A percentile compares a stretch with the other conserved stretches of the same genome.
These are phyloP conservation scores for Aphaenogaster rudis DNA, from an alignment of 1,140 invertebrate genomes.

Conservation along the genomic window DNA sequence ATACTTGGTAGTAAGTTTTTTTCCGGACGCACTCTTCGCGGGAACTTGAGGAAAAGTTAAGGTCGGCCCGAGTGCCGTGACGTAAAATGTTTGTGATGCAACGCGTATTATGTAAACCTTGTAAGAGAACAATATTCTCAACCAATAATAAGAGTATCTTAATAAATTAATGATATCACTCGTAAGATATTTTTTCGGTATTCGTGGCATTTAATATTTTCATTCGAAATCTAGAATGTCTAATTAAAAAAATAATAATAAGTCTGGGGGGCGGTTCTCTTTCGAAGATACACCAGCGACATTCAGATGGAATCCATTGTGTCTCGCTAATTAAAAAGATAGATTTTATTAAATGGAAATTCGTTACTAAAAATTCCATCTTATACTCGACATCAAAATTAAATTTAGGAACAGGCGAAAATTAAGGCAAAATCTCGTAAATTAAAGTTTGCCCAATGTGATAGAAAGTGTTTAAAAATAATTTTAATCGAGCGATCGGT, in stretches of 20 bases:
- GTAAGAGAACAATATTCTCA: constrained; percentile 1
- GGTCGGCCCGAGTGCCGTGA: constrained; percentile 16
- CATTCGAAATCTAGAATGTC: neutral
- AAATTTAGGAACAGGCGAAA: neutral
- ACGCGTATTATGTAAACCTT: constrained; percentile 40
- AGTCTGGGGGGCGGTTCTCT: too few relatives aligned
- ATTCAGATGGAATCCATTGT: too few relatives aligned
- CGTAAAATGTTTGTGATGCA: constrained; percentile 42
- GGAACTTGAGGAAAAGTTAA: constrained; percentile 43
- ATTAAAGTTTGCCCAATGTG: constrained; percentile 15
- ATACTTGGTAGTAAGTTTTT: neutral
- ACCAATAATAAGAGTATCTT: constrained; percentile 1
- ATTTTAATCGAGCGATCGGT: constrained; percentile 40
- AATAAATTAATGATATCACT: neutral
- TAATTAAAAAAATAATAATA: neutral
- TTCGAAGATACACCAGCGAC: too few relatives aligned
- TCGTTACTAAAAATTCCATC: neutral
- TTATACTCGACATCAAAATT: neutral
- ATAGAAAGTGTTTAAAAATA: constrained; percentile 47
- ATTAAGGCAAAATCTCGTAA: neutral
- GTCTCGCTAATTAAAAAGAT: neutral
- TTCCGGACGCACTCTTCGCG: neutral
- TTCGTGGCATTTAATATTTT: neutral
- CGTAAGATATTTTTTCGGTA: neutral
- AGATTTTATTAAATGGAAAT: neutral